These are phyloP conservation scores for Ichneumon xanthorius DNA, from an alignment of 2,888 invertebrate genomes.

Conservation along the genomic window DNA sequence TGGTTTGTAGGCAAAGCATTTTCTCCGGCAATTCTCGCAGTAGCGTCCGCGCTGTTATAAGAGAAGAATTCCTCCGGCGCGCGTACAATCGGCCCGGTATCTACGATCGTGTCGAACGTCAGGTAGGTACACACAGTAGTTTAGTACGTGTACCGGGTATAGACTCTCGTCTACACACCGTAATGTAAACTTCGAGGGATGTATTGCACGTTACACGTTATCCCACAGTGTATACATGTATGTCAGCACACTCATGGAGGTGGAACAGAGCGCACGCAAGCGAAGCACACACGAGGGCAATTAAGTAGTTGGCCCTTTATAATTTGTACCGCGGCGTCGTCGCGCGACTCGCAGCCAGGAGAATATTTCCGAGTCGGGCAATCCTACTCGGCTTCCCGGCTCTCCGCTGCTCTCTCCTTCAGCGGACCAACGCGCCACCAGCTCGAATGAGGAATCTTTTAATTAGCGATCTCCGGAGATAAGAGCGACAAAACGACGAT, in stretches of 20 bases:
- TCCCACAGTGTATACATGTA: background rate
- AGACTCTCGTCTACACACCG: conserved; percentile 1
- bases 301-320: conserved; percentile 65
- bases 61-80: conserved; percentile 44
- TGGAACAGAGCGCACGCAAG: conserved; percentile 3
- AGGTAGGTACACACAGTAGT: conserved; percentile 38
- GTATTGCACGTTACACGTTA: conserved; percentile 5
- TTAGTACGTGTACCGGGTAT: conserved; percentile 16
- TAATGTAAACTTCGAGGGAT: background rate
- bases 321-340: conserved; percentile 66
- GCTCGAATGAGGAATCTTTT: conserved; percentile 76
- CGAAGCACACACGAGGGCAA: conserved; percentile 42
- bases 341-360: conserved; percentile 48
- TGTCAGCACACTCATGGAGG: background rate
- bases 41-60: conserved; percentile 15
- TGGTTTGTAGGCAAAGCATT: conserved; percentile 40
- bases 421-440: conserved; percentile 28
- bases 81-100: conserved; percentile 56
- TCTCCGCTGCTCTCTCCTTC: conserved; percentile 8
- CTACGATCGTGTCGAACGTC: conserved; percentile 65
- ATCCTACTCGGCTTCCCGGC: conserved; percentile 33
- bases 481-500: conserved; percentile 59
- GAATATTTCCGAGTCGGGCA: conserved; percentile 9
- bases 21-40: conserved; percentile 20
- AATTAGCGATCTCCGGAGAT: conserved; percentile 77